Conservation (phyloP, 2,113 vertebrate genomes). For the Peromyscus maniculatus region DNA sequence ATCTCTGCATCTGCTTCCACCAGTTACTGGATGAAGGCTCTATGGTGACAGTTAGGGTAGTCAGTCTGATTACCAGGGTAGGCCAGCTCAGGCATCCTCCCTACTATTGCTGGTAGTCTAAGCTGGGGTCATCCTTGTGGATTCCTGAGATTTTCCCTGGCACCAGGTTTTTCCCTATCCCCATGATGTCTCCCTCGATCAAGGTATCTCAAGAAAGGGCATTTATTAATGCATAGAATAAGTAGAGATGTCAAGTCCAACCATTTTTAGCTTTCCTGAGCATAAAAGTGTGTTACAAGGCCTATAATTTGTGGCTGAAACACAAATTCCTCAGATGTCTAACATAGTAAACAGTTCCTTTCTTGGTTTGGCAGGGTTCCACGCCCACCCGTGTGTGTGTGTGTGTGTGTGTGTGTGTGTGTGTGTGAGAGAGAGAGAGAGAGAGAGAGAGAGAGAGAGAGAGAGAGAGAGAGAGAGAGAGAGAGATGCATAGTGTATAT, state of each 20-base stretch:
- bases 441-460: not conserved
- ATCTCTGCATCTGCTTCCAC: too few relatives aligned
- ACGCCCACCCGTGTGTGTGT: too few relatives aligned
- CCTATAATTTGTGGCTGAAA: not conserved
- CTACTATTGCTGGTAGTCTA: too few relatives aligned
- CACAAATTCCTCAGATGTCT: conserved; percentile 36
- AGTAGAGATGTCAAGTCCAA: not conserved
- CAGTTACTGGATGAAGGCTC: too few relatives aligned
- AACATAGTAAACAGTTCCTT: not conserved
- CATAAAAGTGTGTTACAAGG: conserved; percentile 1
- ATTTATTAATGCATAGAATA: not conserved
- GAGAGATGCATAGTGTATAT: not conserved
- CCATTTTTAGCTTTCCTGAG: not conserved
- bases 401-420: not conserved
- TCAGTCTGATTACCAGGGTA: too few relatives aligned
- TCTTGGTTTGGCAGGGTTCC: not conserved
- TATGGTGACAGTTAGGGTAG: too few relatives aligned
- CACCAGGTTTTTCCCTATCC: not conserved
- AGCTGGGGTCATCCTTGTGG: too few relatives aligned
- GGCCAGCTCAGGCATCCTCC: too few relatives aligned
- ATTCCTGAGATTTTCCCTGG: not conserved
- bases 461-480: too few relatives aligned
- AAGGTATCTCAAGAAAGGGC: too few relatives aligned
- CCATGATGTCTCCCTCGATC: too few relatives aligned
- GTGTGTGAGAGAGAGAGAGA: not conserved